These are phyloP conservation scores for Gonioctena quinquepunctata DNA, from an alignment of 1,140 invertebrate genomes.

Conservation along the genomic window DNA sequence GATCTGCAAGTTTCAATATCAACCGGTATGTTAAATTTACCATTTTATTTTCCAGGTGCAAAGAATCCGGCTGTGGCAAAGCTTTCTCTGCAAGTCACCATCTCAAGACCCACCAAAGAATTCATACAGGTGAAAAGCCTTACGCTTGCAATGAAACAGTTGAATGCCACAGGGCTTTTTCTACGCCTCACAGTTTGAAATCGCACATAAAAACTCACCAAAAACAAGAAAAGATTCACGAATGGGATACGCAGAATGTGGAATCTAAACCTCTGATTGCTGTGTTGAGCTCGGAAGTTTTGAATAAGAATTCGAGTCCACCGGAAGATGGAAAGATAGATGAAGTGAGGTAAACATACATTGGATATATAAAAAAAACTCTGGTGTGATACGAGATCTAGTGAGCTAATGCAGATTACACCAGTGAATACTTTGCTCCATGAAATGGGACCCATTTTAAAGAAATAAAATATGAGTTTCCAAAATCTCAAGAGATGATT, in stretches of 20 bases:
- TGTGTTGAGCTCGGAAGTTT: background rate
- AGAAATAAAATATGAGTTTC: no score
- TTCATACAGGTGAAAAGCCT: conserved; percentile 75
- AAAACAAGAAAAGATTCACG: conserved; percentile 19
- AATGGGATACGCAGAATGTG: background rate
- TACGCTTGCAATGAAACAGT: conserved; percentile 71
- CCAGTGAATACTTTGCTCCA: no score
- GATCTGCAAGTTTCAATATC: no score
- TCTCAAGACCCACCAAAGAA: conserved; percentile 81
- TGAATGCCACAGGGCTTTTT: conserved; percentile 74
- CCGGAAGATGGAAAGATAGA: background rate
- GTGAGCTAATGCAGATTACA: no score
- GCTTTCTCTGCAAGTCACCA: conserved; percentile 93
- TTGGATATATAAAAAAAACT: no score
- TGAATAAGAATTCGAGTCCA: background rate
- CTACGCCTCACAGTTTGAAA: conserved; percentile 80
- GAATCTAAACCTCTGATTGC: background rate
- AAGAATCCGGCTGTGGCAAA: conserved; percentile 83
- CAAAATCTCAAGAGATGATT: no score
- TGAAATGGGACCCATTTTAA: no score
- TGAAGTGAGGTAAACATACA: no score
- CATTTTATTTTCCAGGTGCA: conserved; percentile 63
- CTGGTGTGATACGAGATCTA: no score
- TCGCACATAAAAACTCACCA: conserved; percentile 69
- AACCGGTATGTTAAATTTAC: no score